phyloP scores from a whole-genome alignment of 2,888 invertebrate species.

The Tachina grossa region DNA sequence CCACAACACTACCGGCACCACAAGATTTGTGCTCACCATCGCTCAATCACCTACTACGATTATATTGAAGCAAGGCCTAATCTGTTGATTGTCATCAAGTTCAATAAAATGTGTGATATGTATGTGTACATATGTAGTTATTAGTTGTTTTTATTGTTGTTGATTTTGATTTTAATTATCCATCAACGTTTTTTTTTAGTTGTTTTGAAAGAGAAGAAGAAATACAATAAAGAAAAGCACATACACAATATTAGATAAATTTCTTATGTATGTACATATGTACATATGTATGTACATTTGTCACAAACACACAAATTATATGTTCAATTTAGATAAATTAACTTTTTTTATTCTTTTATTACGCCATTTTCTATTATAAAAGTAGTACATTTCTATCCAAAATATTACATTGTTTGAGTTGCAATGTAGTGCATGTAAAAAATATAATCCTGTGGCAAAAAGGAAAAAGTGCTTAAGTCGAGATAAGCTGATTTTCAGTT shows the following conservation, averaged over 20 bases:
- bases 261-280: background rate
- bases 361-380: conserved; percentile 46
- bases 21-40: conserved; percentile 93
- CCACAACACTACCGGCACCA: conserved; percentile 99
- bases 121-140: too few relatives aligned
- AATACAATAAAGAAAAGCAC: conserved; percentile 44
- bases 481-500: too few relatives aligned
- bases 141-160: conserved; percentile 15
- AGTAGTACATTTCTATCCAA: background rate
- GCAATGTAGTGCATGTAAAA: background rate
- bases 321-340: conserved; percentile 9
- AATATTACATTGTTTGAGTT: conserved; percentile 1
- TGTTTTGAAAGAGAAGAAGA: conserved; percentile 25
- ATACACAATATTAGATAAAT: conserved; percentile 46
- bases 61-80: conserved; percentile 24
- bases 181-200: conserved; percentile 34
- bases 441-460: too few relatives aligned
- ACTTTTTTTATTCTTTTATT: conserved; percentile 54
- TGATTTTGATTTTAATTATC: conserved; percentile 41
- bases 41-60: conserved; percentile 9
- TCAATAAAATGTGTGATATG: background rate
- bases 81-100: conserved; percentile 17
- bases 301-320: conserved; percentile 47
- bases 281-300: background rate
- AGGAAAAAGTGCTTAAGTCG: too few relatives aligned